Evolutionary conservation across 2,888 invertebrate species (phyloP).

Genomic region (Panopea generosa): DNA sequence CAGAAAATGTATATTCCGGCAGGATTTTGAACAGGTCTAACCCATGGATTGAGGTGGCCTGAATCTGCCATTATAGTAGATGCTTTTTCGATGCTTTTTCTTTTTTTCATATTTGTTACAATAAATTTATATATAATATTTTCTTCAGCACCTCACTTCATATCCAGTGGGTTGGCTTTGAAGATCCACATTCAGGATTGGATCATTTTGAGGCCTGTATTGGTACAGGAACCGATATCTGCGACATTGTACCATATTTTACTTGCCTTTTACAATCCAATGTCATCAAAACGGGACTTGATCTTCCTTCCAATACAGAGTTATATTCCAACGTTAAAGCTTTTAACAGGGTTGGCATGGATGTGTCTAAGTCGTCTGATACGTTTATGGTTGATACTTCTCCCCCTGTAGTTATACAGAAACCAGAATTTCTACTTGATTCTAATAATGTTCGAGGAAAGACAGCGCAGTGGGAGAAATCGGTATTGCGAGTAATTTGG

Average conservation of each 20-base stretch:
- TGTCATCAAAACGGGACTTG: constrained; percentile 27
- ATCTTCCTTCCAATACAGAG: constrained; percentile 19
- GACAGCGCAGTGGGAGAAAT: constrained; percentile 48
- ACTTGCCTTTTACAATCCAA: constrained; percentile 29
- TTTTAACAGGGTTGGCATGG: constrained; percentile 44
- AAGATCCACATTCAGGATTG: constrained; percentile 45
- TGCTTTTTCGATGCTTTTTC: too few relatives aligned
- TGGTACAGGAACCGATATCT: constrained; percentile 11
- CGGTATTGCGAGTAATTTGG: constrained; percentile 41
- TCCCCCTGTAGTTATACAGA: constrained; percentile 25
- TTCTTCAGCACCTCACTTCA: constrained; percentile 32
- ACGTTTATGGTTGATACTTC: constrained; percentile 39
- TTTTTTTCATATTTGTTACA: too few relatives aligned
- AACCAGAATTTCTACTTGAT: constrained; percentile 14
- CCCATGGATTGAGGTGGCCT: too few relatives aligned
- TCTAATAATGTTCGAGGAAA: background rate
- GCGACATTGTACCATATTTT: constrained; percentile 39
- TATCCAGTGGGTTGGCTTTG: constrained; percentile 37
- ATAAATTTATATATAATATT: too few relatives aligned
- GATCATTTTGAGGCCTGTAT: constrained; percentile 42
- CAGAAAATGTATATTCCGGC: too few relatives aligned
- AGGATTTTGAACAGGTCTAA: too few relatives aligned
- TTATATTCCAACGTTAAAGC: constrained; percentile 45
- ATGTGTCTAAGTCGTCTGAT: constrained; percentile 27
- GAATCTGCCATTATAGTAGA: too few relatives aligned